Percentiles rank a stretch among this genome's conserved stretches.
phyloP scores from a whole-genome alignment of 2,113 vertebrate species.

The Orthonyx spaldingii region DNA sequence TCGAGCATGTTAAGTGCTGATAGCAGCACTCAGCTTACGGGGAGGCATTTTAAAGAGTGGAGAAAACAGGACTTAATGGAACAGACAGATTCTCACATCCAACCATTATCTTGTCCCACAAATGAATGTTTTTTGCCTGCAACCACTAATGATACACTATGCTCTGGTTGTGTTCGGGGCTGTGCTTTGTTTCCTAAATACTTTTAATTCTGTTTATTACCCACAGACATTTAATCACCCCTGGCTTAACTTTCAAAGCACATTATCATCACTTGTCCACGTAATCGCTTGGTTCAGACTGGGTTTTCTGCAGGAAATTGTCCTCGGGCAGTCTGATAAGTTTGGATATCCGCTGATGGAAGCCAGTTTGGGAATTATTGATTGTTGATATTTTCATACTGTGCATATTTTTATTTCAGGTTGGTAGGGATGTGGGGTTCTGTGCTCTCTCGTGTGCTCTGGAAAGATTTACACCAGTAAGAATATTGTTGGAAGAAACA shows the following conservation, averaged over 20 bases:
- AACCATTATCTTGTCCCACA: background rate
- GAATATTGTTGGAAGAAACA: background rate
- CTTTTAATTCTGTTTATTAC: constrained; percentile 54
- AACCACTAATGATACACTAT: background rate
- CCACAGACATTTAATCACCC: constrained; percentile 49
- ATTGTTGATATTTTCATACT: constrained; percentile 34
- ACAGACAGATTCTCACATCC: background rate
- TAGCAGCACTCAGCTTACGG: background rate
- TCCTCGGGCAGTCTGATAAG: background rate
- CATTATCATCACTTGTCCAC: constrained; percentile 36
- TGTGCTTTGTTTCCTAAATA: constrained; percentile 31
- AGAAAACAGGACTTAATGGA: background rate
- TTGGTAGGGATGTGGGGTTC: background rate
- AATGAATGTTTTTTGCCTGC: background rate
- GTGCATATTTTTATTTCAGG: background rate
- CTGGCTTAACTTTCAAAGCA: constrained; percentile 64
- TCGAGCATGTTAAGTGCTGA: background rate
- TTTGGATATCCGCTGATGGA: background rate
- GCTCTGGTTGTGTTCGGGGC: background rate
- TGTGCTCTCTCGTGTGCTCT: background rate
- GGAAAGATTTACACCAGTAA: background rate
- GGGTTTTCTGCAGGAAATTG: constrained; percentile 56
- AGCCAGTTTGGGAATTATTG: constrained; percentile 38
- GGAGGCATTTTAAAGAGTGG: background rate
- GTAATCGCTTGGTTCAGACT: constrained; percentile 26